Percentiles rank a stretch among this genome's conserved stretches.
Evolutionary conservation across 35 echinoderm and acorn worm genomes (phyloP).

Genomic region (Strongylocentrotus purpuratus): DNA sequence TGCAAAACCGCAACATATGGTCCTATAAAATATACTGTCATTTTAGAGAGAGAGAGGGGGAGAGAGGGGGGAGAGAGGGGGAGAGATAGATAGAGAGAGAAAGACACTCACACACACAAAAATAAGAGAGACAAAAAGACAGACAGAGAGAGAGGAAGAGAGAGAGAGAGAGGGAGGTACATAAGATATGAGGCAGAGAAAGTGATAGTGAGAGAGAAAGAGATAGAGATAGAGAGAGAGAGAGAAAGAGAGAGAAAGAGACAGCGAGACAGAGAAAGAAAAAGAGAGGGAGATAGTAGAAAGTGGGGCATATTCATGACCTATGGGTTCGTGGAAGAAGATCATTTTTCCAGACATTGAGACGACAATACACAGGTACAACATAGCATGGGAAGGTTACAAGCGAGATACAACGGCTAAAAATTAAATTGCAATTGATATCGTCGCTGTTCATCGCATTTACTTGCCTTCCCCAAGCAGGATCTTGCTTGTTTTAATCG

Average conservation of each 20-base stretch:
- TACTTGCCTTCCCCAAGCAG: not conserved
- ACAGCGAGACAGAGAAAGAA: not conserved
- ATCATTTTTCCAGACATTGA: not conserved
- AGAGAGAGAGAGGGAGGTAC: not conserved
- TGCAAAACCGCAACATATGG: too few species aligned
- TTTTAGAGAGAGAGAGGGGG: too few species aligned
- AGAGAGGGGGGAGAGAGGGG: too few species aligned
- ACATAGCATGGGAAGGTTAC: not conserved
- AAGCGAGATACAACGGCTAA: not conserved
- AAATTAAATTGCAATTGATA: not conserved
- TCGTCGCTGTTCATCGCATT: not conserved
- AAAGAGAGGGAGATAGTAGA: not conserved
- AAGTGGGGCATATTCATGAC: not conserved
- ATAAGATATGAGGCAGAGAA: not conserved
- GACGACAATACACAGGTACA: not conserved
- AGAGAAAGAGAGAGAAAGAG: not conserved
- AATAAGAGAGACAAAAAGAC: not conserved
- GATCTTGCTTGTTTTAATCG: not conserved
- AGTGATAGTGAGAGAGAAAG: not conserved
- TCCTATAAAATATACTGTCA: too few species aligned
- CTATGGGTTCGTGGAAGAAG: not conserved
- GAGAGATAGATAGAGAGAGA: not conserved
- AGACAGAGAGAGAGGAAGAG: not conserved
- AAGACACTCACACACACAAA: too few species aligned
- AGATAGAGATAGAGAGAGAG: too few species aligned